phyloP scores from a whole-genome alignment of 2,888 invertebrate genomes.

The Flexamia atlantica region DNA sequence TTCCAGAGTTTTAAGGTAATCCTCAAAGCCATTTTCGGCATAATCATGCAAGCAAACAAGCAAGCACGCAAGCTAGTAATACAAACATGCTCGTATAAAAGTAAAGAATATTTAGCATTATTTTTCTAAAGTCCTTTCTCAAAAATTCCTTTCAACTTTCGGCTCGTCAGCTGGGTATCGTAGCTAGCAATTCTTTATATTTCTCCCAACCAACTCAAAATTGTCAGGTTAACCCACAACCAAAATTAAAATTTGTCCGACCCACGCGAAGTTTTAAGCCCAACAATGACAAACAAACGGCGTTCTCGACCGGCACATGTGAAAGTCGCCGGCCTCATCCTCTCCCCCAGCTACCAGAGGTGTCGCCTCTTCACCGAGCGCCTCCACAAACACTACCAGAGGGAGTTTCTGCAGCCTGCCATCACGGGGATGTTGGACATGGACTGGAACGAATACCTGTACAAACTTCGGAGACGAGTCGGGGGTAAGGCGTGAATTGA shows the following conservation, averaged over 20 bases:
- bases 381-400: slow-evolving; percentile 15
- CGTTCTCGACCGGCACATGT: neutral
- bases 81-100: too few species aligned
- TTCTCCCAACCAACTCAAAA: neutral
- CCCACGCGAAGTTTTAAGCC: neutral
- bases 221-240: neutral
- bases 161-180: too few species aligned
- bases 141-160: too few species aligned
- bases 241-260: too few species aligned
- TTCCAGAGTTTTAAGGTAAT: too few species aligned
- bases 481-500: too few species aligned
- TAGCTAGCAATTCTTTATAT: too few species aligned
- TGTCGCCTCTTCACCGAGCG: slow-evolving; percentile 26
- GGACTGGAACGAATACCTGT: slow-evolving; percentile 16
- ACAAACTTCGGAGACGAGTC: neutral
- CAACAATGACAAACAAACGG: slow-evolving; percentile 6
- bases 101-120: too few species aligned
- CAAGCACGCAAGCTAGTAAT: too few species aligned
- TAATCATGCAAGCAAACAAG: too few species aligned
- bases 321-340: slow-evolving; percentile 23
- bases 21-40: too few species aligned
- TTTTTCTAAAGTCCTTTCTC: too few species aligned
- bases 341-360: slow-evolving; percentile 38
- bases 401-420: neutral
- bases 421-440: slow-evolving; percentile 18